Evolutionary conservation across 2,888 invertebrate species (phyloP).

Genomic region (Sympetrum striolatum): DNA sequence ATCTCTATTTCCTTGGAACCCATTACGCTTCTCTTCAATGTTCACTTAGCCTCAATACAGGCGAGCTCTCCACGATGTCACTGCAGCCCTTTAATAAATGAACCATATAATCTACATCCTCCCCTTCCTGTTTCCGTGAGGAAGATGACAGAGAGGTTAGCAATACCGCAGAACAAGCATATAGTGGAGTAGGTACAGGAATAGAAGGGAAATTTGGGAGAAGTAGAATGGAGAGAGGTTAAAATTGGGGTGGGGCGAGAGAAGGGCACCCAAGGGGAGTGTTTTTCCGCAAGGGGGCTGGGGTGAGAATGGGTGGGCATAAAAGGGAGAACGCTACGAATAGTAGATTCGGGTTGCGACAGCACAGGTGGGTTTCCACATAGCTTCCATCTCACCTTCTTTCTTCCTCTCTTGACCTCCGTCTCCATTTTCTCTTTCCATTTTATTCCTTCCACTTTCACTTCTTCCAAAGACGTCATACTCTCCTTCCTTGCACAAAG

Average conservation of each 20-base stretch:
- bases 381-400: neutral
- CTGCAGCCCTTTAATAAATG: too few relatives aligned
- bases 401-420: neutral
- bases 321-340: neutral
- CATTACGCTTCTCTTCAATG: too few relatives aligned
- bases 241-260: neutral
- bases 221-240: neutral
- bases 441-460: neutral
- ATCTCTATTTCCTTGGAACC: too few relatives aligned
- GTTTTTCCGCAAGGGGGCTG: neutral
- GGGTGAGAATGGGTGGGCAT: neutral
- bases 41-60: too few relatives aligned
- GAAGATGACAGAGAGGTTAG: neutral
- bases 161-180: neutral
- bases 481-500: too few relatives aligned
- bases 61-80: too few relatives aligned
- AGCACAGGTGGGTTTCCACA: constrained; percentile 23
- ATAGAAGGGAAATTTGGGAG: neutral
- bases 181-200: neutral
- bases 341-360: constrained; percentile 35
- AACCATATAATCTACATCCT: neutral
- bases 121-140: neutral
- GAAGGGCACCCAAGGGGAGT: neutral
- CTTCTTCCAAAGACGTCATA: neutral
- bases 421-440: neutral